Evolutionary conservation across 2,888 invertebrate species (phyloP).

Genomic region (Danaus chrysippus): DNA sequence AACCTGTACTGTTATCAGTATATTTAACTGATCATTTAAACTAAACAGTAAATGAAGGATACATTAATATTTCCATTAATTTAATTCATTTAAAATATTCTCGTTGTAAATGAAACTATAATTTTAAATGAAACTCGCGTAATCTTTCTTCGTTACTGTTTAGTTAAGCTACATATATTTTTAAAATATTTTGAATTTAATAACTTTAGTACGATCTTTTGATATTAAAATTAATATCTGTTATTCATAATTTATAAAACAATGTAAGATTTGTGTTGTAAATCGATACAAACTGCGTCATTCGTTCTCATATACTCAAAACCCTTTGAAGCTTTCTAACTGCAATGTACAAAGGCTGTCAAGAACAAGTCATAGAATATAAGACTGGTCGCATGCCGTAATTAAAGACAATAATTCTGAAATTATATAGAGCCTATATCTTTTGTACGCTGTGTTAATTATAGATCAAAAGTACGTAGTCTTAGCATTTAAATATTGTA

Average conservation of each 20-base stretch:
- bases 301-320: slow-evolving; percentile 28
- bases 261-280: slow-evolving; percentile 26
- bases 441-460: slow-evolving; percentile 5
- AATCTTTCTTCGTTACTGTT: too few species aligned
- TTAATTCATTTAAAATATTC: too few species aligned
- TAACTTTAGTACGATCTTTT: too few species aligned
- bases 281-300: slow-evolving; percentile 26
- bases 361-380: slow-evolving; percentile 60
- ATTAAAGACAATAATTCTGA: slow-evolving; percentile 37
- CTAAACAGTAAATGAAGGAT: too few species aligned
- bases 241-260: slow-evolving; percentile 7
- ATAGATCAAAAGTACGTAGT: neutral
- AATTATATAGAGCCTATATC: slow-evolving; percentile 12
- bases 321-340: slow-evolving; percentile 58
- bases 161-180: too few species aligned
- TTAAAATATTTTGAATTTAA: too few species aligned
- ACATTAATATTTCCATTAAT: too few species aligned
- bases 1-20: too few species aligned
- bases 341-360: slow-evolving; percentile 56
- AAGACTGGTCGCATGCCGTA: slow-evolving; percentile 46
- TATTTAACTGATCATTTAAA: too few species aligned
- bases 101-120: too few species aligned
- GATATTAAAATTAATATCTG: too few species aligned
- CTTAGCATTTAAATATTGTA: neutral
- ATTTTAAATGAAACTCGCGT: too few species aligned